A percentile compares a stretch with the other conserved stretches of the same genome.
Conservation (phyloP, 2,113 vertebrate species). For the Glaucidium brasilianum region DNA sequence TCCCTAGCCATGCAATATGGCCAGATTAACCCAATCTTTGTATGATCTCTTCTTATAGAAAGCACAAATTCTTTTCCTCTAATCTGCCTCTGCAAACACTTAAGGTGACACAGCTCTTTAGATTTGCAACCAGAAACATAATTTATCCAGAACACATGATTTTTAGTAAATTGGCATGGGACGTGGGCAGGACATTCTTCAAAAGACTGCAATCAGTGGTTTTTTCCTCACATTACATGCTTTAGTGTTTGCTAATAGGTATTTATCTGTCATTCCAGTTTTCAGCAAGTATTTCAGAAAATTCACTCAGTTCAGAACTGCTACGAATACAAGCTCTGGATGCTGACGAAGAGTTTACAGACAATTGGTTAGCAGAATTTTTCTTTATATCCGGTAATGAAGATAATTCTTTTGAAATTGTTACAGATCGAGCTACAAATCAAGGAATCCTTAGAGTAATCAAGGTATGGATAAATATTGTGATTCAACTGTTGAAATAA, state of each 20-base stretch:
- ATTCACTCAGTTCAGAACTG: conserved; percentile 79
- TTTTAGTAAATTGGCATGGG: background rate
- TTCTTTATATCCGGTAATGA: conserved; percentile 89
- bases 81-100: background rate
- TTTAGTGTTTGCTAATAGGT: background rate
- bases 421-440: conserved; percentile 84
- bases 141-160: background rate
- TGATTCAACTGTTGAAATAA: background rate
- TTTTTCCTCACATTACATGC: background rate
- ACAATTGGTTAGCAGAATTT: conserved; percentile 85
- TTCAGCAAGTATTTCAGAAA: conserved; percentile 83
- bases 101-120: background rate
- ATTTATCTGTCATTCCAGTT: conserved; percentile 77
- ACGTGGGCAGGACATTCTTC: background rate
- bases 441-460: conserved; percentile 86
- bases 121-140: background rate
- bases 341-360: conserved; percentile 76
- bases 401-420: conserved; percentile 84
- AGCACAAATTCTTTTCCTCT: background rate
- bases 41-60: background rate
- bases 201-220: background rate
- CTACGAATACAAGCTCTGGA: conserved; percentile 85
- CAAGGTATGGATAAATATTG: conserved; percentile 68
- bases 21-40: background rate
- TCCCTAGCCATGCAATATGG: fast-evolving